Base-by-base conservation (phyloP, 2,797 vertebrate species). In the Mus minutoides region DNA sequence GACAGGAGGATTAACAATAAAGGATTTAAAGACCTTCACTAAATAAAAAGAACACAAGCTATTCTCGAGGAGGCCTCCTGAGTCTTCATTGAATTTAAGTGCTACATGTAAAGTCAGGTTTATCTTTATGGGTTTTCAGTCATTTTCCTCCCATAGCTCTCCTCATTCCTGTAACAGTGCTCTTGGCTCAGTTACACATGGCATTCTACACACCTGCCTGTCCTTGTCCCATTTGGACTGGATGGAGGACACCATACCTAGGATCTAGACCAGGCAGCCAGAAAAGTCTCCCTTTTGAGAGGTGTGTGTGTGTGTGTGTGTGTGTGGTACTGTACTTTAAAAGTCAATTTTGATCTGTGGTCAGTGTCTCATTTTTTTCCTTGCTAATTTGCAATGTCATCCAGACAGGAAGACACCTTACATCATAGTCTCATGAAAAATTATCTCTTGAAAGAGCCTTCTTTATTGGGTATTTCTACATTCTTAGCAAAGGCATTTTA, bases 41-140 rank as follows among this genome's bases (percentile, higher is more conserved):
- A 90, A 96, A 79, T 97, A 96, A 95, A 94, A 97, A 54, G 52
- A 95, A 76, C 83, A 76, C 0, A 0, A 80, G 14, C 76, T 75
- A 24, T 71, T 92, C 91, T 95, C 43, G 21, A 56, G 56, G 86
- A 88, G 56, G 69, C 87, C 89, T 92, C 91, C 52, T 0, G 71
- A 92, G 89, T 90, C 95, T 79, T 95, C 79, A 6, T 2, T 91
- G 88, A 62, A 52, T 79, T 91, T 90, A 90, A 93, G 40, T 77
- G 84, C 88, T 75, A 52, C 83, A 71, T 89, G 90, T 52, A 54
- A 91, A 94, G 87, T 64, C 34, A 11, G 84, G 87, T 90, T 96
- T 94, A 86, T 87, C 94, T 96, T 93, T 88, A 96, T 37, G 52
- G 89, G 54, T 76, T 96, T 88, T 78, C 84, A 94, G 60, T 78